phyloP scores from a whole-genome alignment of 2,888 invertebrate genomes.

The Embidobia sp. region DNA sequence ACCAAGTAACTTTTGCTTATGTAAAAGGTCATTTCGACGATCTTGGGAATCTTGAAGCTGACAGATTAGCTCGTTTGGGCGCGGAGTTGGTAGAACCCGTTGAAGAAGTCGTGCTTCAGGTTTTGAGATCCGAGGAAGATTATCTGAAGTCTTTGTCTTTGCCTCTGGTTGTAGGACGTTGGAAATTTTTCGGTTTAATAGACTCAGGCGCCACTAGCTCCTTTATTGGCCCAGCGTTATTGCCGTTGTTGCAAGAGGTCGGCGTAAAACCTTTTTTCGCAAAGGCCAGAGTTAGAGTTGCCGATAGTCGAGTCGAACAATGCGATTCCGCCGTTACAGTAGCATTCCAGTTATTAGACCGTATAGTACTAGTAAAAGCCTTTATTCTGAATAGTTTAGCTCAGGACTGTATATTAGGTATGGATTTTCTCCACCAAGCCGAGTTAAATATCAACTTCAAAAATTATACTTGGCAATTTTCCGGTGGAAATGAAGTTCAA shows the following conservation, averaged over 20 bases:
- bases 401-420: neutral
- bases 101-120: no score
- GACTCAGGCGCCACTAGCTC: neutral
- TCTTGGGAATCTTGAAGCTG: neutral
- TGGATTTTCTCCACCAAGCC: neutral
- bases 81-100: no score
- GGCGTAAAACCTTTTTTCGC: neutral
- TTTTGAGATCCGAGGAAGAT: no score
- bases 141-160: no score
- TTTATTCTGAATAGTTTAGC: neutral
- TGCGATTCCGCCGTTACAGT: neutral
- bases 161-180: neutral
- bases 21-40: neutral
- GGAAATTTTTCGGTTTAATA: neutral
- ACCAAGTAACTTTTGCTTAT: neutral
- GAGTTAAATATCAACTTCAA: neutral
- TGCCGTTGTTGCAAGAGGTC: neutral
- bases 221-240: neutral
- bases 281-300: neutral
- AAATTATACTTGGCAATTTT: neutral
- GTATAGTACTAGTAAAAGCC: no score
- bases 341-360: no score
- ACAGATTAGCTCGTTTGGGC: neutral
- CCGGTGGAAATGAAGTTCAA: no score
- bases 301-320: neutral